phyloP scores from a whole-genome alignment of 2,888 invertebrate genomes.

The Sphaeridia pumilis region DNA sequence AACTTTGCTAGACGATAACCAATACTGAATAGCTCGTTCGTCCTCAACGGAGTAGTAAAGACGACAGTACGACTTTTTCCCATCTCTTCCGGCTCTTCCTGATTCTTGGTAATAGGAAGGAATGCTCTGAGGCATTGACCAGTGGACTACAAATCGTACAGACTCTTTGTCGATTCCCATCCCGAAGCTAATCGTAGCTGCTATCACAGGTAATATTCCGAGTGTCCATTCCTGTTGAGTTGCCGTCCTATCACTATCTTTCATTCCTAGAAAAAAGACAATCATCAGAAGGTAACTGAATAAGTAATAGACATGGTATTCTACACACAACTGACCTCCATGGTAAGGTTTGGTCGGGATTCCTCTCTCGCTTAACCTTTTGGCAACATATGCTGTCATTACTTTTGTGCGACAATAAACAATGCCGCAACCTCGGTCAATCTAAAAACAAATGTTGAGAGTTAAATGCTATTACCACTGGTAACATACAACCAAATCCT shows the following conservation, averaged over 20 bases:
- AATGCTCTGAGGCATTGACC: slow-evolving; percentile 47
- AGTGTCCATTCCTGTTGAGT: slow-evolving; percentile 87
- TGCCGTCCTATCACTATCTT: slow-evolving; percentile 56
- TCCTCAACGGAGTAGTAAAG: slow-evolving; percentile 46
- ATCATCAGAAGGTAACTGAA: no score
- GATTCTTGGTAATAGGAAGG: slow-evolving; percentile 51
- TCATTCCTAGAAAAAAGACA: slow-evolving; percentile 50
- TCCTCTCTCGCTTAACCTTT: slow-evolving; percentile 59
- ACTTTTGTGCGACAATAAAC: slow-evolving; percentile 91
- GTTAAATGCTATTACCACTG: no score
- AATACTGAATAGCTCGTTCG: slow-evolving; percentile 42
- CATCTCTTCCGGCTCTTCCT: slow-evolving; percentile 49
- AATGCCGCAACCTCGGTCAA: slow-evolving; percentile 60
- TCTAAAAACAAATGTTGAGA: slow-evolving; percentile 31
- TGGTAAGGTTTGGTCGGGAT: slow-evolving; percentile 76
- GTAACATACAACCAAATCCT: not conserved
- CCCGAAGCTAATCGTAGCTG: slow-evolving; percentile 95
- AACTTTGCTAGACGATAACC: slow-evolving; percentile 44
- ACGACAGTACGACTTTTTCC: slow-evolving; percentile 44
- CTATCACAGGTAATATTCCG: slow-evolving; percentile 78
- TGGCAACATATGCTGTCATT: slow-evolving; percentile 72
- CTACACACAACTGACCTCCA: no score
- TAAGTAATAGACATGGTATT: no score
- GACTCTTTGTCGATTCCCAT: slow-evolving; percentile 98
- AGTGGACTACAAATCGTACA: slow-evolving; percentile 57